Percentiles rank a stretch among this genome's conserved stretches.
phyloP scores from a whole-genome alignment of 1,140 invertebrate species.

The Aplysia californica region DNA sequence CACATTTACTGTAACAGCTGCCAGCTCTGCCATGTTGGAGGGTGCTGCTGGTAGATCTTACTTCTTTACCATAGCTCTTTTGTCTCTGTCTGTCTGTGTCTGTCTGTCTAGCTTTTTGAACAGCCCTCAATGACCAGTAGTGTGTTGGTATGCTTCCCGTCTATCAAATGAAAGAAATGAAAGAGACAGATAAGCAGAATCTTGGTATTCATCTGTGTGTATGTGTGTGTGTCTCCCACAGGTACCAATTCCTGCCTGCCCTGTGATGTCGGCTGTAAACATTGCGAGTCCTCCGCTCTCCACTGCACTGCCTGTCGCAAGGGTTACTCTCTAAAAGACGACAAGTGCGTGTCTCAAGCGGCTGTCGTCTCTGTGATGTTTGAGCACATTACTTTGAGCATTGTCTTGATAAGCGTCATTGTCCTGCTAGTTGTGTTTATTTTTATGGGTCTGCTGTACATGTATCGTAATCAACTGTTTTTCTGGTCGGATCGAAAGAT shows the following conservation, averaged over 20 bases:
- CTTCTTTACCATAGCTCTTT: no score
- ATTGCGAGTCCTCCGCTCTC: neutral
- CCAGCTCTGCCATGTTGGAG: no score
- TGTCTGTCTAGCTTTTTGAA: neutral
- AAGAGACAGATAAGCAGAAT: neutral
- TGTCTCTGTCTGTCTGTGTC: neutral
- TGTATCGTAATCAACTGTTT: neutral
- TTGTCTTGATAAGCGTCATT: neutral
- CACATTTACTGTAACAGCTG: no score
- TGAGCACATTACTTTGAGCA: neutral
- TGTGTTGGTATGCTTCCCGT: neutral
- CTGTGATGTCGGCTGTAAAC: neutral
- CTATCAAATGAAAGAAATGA: neutral
- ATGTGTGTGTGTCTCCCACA: neutral
- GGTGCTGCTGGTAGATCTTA: no score
- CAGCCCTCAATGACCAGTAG: neutral
- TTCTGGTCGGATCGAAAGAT: neutral
- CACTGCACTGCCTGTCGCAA: neutral
- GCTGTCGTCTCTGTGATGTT: neutral
- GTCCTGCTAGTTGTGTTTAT: neutral
- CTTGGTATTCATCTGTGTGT: neutral
- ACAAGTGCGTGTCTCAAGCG: neutral
- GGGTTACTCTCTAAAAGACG: neutral
- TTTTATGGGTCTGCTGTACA: neutral
- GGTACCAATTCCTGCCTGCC: constrained; percentile 3